Base-by-base conservation (phyloP, 2,888 invertebrate species). In the Tipula confusa region DNA sequence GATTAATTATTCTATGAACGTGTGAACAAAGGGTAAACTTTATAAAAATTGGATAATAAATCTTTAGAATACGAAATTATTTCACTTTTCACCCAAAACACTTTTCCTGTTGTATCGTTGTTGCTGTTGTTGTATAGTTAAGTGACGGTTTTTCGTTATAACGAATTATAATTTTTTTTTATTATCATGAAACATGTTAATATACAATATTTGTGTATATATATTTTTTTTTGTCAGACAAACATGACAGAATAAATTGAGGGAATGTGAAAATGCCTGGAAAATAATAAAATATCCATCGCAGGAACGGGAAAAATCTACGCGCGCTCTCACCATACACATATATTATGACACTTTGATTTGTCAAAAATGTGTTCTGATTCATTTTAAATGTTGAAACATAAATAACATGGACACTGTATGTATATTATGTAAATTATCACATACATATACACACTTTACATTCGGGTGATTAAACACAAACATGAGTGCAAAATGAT, bases 1-100 rank as follows among this genome's bases (percentile, higher is more conserved):
- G 64, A 64, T 64, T 64, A 64, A 64, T 64, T 64, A 64, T 64
- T 64, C 64, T 64, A 64, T 64, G 64, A 64, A 64, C 64, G 64
- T 64, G 64, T 64, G 64, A 64, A 64, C 64, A 64, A 64, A 64
- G 64, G 64, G 64, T 64, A 64, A 64, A 64, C 64, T 64, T 64
- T 64, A 64, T 64, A 64, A 64, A 64, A 64, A 64, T 64, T 64
- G 64, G 64, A 64, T 64, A 64, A 64, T 64, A 64, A 64, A 64
- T 64, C 64, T 64, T 64, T 64, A 11, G 64, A 64, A 64, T 64
- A 64, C 64, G 64, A 64, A 64, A 64, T 64, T 64, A 64, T 64
- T 64, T 64, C 24, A 64, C 64, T 64, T 64, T 64, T 64, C 64
- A 64, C 64, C 64, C 64, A 24, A 64, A 64, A 64, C 64, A 64